phyloP scores from a whole-genome alignment of 2,797 vertebrate species.

The Pachyuromys duprasi region DNA sequence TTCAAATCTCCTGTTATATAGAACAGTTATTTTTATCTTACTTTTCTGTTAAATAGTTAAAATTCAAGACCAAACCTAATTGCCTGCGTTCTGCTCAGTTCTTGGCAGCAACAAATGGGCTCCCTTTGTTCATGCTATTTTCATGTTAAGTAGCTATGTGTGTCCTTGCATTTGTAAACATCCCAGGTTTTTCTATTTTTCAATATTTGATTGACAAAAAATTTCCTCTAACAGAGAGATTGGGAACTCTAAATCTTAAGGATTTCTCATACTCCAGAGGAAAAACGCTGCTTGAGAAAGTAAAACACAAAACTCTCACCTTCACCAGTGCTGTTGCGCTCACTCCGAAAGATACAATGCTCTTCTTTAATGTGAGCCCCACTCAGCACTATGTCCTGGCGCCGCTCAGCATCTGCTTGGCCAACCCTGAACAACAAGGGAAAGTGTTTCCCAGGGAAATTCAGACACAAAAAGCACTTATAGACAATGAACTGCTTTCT shows the following conservation, averaged over 20 bases:
- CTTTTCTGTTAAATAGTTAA: slow-evolving; percentile 67
- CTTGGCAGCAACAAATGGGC: slow-evolving; percentile 59
- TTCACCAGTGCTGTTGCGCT: slow-evolving; percentile 93
- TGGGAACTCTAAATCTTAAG: neutral
- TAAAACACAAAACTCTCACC: slow-evolving; percentile 87
- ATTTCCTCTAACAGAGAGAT: neutral
- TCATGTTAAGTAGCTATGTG: slow-evolving; percentile 41
- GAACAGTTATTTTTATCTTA: slow-evolving; percentile 22
- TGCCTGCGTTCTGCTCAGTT: slow-evolving; percentile 29
- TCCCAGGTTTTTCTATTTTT: slow-evolving; percentile 35
- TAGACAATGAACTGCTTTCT: slow-evolving; percentile 74
- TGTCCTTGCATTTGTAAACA: neutral
- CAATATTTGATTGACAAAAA: slow-evolving; percentile 13
- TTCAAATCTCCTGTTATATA: neutral
- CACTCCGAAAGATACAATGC: slow-evolving; percentile 97
- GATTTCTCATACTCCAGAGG: neutral
- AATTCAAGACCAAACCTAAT: slow-evolving; percentile 67
- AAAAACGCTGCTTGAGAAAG: neutral
- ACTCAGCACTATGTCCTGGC: slow-evolving; percentile 98
- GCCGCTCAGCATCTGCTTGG: slow-evolving; percentile 95
- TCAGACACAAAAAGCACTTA: slow-evolving; percentile 70
- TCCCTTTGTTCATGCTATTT: slow-evolving; percentile 31
- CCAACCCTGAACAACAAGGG: slow-evolving; percentile 92
- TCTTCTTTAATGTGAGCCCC: slow-evolving; percentile 99
- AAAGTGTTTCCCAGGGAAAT: slow-evolving; percentile 72